Conservation (phyloP, 53 echinoderm and acorn worm species). For the Paracentrotus lividus region DNA sequence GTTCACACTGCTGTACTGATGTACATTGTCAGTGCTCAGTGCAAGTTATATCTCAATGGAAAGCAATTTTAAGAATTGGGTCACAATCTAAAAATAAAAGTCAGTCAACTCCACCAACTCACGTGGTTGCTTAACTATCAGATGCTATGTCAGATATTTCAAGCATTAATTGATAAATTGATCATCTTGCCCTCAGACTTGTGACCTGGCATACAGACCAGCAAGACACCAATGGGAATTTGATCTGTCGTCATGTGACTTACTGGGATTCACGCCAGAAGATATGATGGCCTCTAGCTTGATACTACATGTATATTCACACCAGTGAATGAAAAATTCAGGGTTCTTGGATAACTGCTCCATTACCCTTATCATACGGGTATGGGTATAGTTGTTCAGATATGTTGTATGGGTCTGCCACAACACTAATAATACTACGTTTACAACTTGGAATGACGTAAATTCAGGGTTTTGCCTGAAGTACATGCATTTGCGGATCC, state of each 20-base stretch:
- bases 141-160: background rate
- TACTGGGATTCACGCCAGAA: no score
- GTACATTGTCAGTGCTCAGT: background rate
- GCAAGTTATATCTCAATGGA: background rate
- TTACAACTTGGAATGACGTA: no score
- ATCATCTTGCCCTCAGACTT: background rate
- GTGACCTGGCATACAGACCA: background rate
- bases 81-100: background rate
- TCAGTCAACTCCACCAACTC: background rate
- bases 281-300: no score
- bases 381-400: no score
- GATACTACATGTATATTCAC: no score
- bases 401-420: no score
- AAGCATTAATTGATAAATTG: conserved; percentile 32
- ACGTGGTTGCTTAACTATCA: background rate
- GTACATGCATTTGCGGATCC: no score
- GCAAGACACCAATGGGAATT: background rate
- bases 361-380: no score
- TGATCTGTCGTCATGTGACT: background rate
- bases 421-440: no score
- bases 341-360: no score
- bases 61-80: background rate
- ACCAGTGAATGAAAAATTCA: no score
- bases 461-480: no score
- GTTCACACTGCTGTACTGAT: background rate